phyloP scores from a whole-genome alignment of 1,140 invertebrate species.

The Orchesella cincta region DNA sequence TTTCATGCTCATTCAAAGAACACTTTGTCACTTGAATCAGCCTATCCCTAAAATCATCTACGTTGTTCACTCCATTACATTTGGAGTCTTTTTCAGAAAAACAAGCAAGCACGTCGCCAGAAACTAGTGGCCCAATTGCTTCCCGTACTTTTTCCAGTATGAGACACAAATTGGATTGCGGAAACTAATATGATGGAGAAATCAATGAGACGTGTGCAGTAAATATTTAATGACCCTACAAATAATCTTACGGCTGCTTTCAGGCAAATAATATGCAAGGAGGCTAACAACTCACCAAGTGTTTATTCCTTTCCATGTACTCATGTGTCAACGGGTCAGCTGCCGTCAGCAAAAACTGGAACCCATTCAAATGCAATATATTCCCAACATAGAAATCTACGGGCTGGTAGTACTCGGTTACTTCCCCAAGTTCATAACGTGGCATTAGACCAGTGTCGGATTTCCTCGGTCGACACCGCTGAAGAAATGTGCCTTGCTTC shows the following conservation, averaged over 20 bases:
- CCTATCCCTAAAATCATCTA: not conserved
- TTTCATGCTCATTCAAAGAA: slow-evolving; percentile 15
- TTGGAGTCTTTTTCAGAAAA: not conserved
- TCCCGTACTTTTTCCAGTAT: slow-evolving; percentile 10
- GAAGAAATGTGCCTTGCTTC: slow-evolving; percentile 2
- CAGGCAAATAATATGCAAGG: not conserved
- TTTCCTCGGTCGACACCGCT: not conserved
- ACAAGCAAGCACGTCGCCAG: not conserved
- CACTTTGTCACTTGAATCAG: not conserved
- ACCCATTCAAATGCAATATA: not conserved
- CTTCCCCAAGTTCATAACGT: not conserved
- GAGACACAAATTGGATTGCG: slow-evolving; percentile 2
- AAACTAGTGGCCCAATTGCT: not conserved
- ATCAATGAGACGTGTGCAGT: too few species aligned
- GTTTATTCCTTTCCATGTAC: slow-evolving; percentile 8
- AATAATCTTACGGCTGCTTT: not conserved
- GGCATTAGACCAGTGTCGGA: not conserved
- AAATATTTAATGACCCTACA: not conserved
- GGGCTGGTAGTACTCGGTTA: not conserved
- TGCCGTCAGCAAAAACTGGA: not conserved
- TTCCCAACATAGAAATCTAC: slow-evolving; percentile 7
- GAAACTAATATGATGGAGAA: not conserved
- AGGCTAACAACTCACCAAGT: not conserved
- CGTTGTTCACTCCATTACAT: not conserved
- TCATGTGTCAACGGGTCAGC: not conserved